Evolutionary conservation across 2,797 vertebrate genomes (phyloP), one percentile per base, ranked within the genome.

Genomic region (Pipistrellus pipistrellus): DNA sequence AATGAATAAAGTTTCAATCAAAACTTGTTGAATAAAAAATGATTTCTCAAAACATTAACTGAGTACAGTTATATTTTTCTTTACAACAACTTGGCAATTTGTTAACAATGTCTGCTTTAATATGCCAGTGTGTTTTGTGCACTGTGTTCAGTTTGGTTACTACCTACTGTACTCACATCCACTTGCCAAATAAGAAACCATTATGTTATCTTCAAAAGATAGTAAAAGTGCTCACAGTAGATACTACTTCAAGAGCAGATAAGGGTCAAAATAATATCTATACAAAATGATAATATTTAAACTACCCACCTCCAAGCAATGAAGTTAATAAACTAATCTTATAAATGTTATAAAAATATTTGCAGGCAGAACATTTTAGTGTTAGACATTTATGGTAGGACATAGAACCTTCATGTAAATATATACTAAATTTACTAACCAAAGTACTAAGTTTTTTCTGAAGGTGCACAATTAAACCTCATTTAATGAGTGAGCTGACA

Each of bases 331-430:
- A 97, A 95, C 95, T 90, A 96, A 98, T 94, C 96, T 96, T 98
- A 96, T 97, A 98, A 97, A 88, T 96, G 96, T 93, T 97, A 90
- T 98, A 98, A 98, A 98, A 98, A 95, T 76, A 96, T 97, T 97
- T 97, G 96, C 85, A 97, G 96, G 96, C 15, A 97, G 96, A 97
- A 91, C 10, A 97, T 95, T 97, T 97, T 96, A 88, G 97, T 93
- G 86, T 94, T 93, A 76, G 92, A 95, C 95, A 97, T 97, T 97
- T 96, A 97, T 68, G 96, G 78, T 23, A 30, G 57, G 95, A 97
- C 85, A 27, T 21, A 97, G 73, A 96, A 85, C 80, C 90, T 95
- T 97, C 94, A 97, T 71, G 94, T 86, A 97, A 97, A 95, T 90
- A 88, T 75, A 96, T 73, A 94, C 83, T 97, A 95, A 95, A 98